Conservation (phyloP, 2,797 vertebrate species). For the Pteropus rufus region DNA sequence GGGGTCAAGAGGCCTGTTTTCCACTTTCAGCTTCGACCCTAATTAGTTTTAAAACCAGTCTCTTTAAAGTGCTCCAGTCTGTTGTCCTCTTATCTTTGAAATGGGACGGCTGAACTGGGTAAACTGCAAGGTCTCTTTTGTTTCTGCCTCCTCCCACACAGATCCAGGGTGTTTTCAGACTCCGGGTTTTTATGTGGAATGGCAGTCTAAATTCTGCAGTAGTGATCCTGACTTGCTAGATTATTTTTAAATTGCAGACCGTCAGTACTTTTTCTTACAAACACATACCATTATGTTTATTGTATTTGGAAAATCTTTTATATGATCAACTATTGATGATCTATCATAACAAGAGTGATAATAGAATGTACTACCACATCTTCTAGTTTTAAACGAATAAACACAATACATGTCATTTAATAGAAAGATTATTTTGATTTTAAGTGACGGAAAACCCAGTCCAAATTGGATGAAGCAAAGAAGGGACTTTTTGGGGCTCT, state of each 20-base stretch:
- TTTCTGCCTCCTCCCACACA: background rate
- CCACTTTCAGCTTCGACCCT: background rate
- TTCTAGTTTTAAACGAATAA: background rate
- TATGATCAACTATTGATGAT: background rate
- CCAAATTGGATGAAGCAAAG: background rate
- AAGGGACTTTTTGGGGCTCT: background rate
- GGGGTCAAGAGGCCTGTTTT: background rate
- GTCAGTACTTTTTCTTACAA: background rate
- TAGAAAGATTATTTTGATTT: conserved; percentile 12
- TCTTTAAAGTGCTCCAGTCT: background rate
- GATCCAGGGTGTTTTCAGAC: background rate
- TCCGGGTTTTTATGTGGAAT: background rate
- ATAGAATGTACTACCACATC: background rate
- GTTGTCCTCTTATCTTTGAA: background rate
- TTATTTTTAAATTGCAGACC: conserved; percentile 45
- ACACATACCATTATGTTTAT: background rate
- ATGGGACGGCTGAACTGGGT: background rate
- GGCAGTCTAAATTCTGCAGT: background rate
- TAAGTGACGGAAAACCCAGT: background rate
- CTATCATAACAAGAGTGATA: background rate
- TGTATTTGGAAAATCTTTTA: conserved; percentile 9
- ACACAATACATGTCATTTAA: background rate
- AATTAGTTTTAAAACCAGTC: background rate
- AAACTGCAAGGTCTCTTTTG: background rate
- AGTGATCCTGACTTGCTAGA: background rate